Percentiles rank a stretch among this genome's conserved stretches.
phyloP scores from a whole-genome alignment of 2,797 vertebrate species.

The Hafferia zeledoni region DNA sequence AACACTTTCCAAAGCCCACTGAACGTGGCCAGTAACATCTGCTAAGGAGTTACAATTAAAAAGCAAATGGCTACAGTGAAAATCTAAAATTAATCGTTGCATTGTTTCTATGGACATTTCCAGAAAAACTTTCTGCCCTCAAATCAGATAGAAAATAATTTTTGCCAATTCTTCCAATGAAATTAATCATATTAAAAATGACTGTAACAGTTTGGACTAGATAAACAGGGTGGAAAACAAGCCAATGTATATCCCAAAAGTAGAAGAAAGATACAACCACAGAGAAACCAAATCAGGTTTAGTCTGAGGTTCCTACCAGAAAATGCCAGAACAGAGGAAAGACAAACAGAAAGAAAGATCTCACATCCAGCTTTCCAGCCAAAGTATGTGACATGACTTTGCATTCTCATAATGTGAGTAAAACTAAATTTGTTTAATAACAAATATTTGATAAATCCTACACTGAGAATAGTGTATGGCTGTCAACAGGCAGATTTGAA shows the following conservation, averaged over 20 bases:
- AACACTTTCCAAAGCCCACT: neutral
- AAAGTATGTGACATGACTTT: neutral
- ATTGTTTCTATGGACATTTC: neutral
- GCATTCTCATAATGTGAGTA: neutral
- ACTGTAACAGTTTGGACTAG: neutral
- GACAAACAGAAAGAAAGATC: neutral
- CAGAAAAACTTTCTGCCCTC: neutral
- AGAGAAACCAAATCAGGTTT: neutral
- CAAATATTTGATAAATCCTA: neutral
- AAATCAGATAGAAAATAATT: neutral
- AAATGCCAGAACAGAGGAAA: neutral
- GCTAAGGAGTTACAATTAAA: neutral
- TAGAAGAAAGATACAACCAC: neutral
- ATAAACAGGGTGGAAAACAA: neutral
- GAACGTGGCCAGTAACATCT: neutral
- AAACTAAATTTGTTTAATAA: neutral
- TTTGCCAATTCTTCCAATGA: neutral
- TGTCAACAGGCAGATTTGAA: neutral
- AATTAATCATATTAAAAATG: neutral
- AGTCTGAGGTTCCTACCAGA: neutral
- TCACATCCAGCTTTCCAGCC: neutral
- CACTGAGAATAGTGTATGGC: neutral
- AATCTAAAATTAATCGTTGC: neutral
- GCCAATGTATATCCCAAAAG: neutral
- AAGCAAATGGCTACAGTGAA: neutral